These are phyloP conservation scores for Apotomis capreana DNA, from an alignment of 2,888 invertebrate species.

Conservation along the genomic window DNA sequence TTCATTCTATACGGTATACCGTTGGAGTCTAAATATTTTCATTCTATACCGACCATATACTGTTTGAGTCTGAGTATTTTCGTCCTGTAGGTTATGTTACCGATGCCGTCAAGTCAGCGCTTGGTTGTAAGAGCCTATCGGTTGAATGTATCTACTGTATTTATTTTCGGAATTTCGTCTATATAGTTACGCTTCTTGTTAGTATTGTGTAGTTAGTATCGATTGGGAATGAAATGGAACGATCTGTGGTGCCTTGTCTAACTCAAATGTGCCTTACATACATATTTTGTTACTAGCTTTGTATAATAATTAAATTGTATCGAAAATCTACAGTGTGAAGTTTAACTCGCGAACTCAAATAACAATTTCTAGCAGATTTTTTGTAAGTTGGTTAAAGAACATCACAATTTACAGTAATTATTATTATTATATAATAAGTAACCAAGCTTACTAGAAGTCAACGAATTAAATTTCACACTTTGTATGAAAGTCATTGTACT, in stretches of 20 bases:
- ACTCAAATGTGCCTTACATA: slow-evolving; percentile 35
- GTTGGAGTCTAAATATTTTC: too few species aligned
- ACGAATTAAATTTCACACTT: too few species aligned
- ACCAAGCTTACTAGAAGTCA: too few species aligned
- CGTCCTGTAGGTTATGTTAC: slow-evolving; percentile 53
- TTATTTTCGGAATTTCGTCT: slow-evolving; percentile 59
- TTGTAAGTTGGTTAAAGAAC: neutral
- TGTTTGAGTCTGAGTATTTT: neutral
- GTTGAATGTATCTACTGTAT: slow-evolving; percentile 66
- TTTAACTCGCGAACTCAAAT: too few species aligned
- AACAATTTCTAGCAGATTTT: neutral
- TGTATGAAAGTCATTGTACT: too few species aligned
- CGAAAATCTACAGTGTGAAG: neutral
- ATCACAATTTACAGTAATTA: too few species aligned
- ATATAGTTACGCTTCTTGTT: slow-evolving; percentile 71
- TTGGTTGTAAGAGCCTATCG: slow-evolving; percentile 62
- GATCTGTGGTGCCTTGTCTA: slow-evolving; percentile 66
- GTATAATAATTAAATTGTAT: neutral
- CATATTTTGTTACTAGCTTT: slow-evolving; percentile 8
- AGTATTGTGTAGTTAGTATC: slow-evolving; percentile 64
- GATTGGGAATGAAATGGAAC: slow-evolving; percentile 59
- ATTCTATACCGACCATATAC: too few species aligned
- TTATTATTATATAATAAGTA: too few species aligned
- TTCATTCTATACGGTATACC: too few species aligned
- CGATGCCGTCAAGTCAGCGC: slow-evolving; percentile 52